Evolutionary conservation across 1,140 invertebrate species (phyloP).

Genomic region (Drosophila orena): DNA sequence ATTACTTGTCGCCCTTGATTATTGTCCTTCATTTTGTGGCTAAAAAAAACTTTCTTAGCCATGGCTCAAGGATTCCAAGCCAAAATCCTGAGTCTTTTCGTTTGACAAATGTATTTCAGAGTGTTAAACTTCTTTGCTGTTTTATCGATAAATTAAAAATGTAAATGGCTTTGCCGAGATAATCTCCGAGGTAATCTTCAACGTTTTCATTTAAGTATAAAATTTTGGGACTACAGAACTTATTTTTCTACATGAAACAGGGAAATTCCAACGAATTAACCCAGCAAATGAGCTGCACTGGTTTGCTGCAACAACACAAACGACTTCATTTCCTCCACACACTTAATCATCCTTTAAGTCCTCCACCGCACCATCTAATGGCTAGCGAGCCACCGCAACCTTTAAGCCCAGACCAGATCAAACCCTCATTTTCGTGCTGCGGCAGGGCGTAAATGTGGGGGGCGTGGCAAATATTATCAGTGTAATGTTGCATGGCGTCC

Average conservation of each 20-base stretch:
- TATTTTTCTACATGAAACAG: too few species aligned
- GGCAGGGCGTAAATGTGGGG: conserved; percentile 11
- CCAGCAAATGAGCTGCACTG: not conserved
- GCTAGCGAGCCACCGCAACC: conserved; percentile 16
- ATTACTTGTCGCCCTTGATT: conserved; percentile 35
- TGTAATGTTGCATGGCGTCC: conserved; percentile 58
- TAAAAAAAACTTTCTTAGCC: conserved; percentile 8
- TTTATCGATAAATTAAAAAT: not conserved
- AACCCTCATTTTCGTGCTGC: conserved; percentile 31
- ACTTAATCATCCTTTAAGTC: conserved; percentile 28
- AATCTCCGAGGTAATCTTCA: too few species aligned
- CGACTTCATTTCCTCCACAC: not conserved
- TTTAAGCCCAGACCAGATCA: conserved; percentile 22
- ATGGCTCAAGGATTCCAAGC: not conserved
- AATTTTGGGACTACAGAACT: too few species aligned
- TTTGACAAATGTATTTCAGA: conserved; percentile 25
- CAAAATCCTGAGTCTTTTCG: not conserved
- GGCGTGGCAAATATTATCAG: conserved; percentile 71
- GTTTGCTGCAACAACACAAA: not conserved
- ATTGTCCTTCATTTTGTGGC: conserved; percentile 3
- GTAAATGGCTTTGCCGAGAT: too few species aligned
- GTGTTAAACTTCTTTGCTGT: not conserved
- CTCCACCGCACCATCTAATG: conserved; percentile 15
- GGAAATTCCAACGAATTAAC: not conserved
- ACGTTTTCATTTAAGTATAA: too few species aligned